A percentile compares a stretch with the other conserved stretches of the same genome.
Evolutionary conservation across 2,113 vertebrate genomes (phyloP).

Genomic region (Erpornis zantholeuca): DNA sequence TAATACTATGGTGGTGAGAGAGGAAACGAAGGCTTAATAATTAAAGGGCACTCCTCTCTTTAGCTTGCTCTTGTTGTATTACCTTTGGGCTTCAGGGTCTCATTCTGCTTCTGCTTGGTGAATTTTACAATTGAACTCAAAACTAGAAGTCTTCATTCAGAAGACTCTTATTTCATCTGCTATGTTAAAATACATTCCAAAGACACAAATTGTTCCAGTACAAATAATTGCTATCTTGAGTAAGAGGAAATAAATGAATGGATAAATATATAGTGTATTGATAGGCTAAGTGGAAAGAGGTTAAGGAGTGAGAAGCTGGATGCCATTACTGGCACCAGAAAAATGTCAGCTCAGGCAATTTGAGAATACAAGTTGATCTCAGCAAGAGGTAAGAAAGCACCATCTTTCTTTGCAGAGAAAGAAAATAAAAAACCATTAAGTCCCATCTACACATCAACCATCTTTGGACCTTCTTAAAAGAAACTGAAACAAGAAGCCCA

Average conservation of each 20-base stretch:
- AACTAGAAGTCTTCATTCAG: neutral
- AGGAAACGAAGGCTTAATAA: neutral
- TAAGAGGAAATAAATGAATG: neutral
- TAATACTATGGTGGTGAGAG: neutral
- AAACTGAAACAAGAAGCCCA: neutral
- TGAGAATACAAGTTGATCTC: neutral
- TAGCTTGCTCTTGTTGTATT: neutral
- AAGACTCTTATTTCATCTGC: neutral
- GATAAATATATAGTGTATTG: neutral
- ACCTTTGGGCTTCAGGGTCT: neutral
- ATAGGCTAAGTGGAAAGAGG: neutral
- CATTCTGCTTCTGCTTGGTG: neutral
- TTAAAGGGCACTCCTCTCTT: neutral
- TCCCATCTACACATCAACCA: neutral
- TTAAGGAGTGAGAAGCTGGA: neutral
- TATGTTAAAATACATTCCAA: conserved; percentile 29
- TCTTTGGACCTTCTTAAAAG: neutral
- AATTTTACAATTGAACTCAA: neutral
- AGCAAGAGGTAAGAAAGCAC: neutral
- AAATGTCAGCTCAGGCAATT: neutral
- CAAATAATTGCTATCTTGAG: neutral
- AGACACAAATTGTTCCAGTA: neutral
- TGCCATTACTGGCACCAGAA: neutral
- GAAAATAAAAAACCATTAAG: neutral
- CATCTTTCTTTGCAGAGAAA: neutral